These are phyloP conservation scores for Orussus abietinus DNA, from an alignment of 1,140 invertebrate genomes.

Conservation along the genomic window DNA sequence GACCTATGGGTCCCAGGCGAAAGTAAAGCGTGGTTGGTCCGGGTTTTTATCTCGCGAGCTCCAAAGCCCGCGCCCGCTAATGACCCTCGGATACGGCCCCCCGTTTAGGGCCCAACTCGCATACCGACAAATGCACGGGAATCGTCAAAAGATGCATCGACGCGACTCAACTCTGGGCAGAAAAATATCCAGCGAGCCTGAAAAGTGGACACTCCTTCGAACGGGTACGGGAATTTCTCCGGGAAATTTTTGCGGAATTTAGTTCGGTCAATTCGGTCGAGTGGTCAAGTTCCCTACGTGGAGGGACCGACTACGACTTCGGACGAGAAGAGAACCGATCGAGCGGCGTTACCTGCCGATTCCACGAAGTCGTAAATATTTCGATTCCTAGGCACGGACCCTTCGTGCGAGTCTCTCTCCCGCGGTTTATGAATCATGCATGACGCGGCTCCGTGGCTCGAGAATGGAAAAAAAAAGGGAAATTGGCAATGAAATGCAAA, in stretches of 20 bases:
- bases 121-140: slow-evolving; percentile 22
- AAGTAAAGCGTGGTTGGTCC: slow-evolving; percentile 39
- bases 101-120: slow-evolving; percentile 19
- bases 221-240: too few species aligned
- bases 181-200: too few species aligned
- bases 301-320: too few species aligned
- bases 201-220: too few species aligned
- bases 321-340: too few species aligned
- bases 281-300: too few species aligned
- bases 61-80: slow-evolving; percentile 43
- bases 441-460: not conserved
- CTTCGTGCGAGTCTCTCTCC: not conserved
- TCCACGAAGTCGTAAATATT: not conserved
- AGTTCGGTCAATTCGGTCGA: too few species aligned
- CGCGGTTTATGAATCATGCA: not conserved
- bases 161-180: slow-evolving; percentile 12
- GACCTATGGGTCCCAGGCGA: slow-evolving; percentile 34
- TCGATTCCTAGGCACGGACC: not conserved
- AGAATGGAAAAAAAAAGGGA: not conserved
- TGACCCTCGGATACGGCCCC: slow-evolving; percentile 39
- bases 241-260: too few species aligned
- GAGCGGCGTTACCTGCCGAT: not conserved
- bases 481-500: too few species aligned
- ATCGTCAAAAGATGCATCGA: slow-evolving; percentile 21
- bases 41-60: slow-evolving; percentile 37